Evolutionary conservation across 1,140 invertebrate species (phyloP), one percentile per base, ranked within the genome.

Genomic region (Dendroctonus ponderosae): DNA sequence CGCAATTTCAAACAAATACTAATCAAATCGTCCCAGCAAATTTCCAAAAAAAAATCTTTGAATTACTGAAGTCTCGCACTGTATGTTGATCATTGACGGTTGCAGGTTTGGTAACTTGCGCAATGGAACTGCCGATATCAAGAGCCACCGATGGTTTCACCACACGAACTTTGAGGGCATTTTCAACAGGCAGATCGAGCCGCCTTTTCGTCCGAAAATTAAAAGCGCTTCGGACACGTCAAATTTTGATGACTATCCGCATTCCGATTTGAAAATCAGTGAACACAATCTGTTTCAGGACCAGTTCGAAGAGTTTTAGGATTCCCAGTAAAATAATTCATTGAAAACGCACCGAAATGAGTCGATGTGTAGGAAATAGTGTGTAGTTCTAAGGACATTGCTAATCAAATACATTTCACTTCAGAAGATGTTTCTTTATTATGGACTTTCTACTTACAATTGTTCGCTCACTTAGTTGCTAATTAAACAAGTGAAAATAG

Each of bases 201-300:
- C 93, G 0, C 89, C 89, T 5, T 95, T 90, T 75, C 77, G 91
- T 63, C 94, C 94, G 0, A 86, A 85, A 68, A 86, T 85, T 52
- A 83, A 84, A 70, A 81, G 85, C 60, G 81, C 85, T 5, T 87
- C 87, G 2, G 93, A 97, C 69, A 81, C 86, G 0, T 86, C 83
- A 42, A 91, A 95, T 78, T 96, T 95, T 77, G 90, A 93, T 58
- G 81, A 86, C 63, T 86, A 85, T 75, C 85, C 88, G 6, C 88
- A 91, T 72, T 82, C 86, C 67, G 74, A 82, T 12, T 72, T 89
- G n/a, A 78, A 80, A 62, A 80, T 87, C 63, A 82, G 84, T 12
- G 78, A 83, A 6, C 81, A 80, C 3, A 86, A 91, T 76, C 81
- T 82, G 66, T 91, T 80, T 77, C 78, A 79, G 52, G 85, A 88